Percentiles rank a stretch among this genome's conserved stretches.
Conservation (phyloP, 1,140 invertebrate genomes). For the Leucophenga varia region DNA sequence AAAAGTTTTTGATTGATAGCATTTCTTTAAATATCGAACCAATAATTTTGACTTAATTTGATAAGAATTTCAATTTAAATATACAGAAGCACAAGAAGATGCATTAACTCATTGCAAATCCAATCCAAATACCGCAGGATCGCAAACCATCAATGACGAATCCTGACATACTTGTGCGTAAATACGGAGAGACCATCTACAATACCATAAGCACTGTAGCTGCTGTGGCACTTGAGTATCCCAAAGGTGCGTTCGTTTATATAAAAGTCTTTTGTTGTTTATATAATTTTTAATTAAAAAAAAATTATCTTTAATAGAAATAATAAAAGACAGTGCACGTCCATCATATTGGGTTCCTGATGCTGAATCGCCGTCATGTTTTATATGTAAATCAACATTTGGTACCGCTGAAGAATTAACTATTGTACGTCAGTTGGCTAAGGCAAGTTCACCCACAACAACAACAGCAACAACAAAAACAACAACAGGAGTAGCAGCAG, state of each 20-base stretch:
- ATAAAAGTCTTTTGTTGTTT: too few species aligned
- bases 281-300: too few species aligned
- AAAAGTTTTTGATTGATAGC: too few species aligned
- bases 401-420: conserved; percentile 57
- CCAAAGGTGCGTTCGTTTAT: conserved; percentile 55
- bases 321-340: conserved; percentile 77
- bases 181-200: conserved; percentile 66
- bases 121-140: conserved; percentile 26
- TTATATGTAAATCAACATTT: conserved; percentile 66
- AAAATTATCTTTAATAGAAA: conserved; percentile 61
- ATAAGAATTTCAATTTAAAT: too few species aligned
- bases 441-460: background rate
- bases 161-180: conserved; percentile 64
- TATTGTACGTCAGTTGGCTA: conserved; percentile 10
- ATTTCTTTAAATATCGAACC: too few species aligned
- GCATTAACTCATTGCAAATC: conserved; percentile 21
- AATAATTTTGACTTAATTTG: too few species aligned
- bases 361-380: conserved; percentile 67
- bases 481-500: too few species aligned
- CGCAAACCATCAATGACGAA: conserved; percentile 42
- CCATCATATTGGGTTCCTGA: conserved; percentile 83
- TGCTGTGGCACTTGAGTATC: conserved; percentile 59
- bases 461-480: too few species aligned
- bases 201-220: conserved; percentile 65
- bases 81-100: conserved; percentile 17